Base-by-base conservation (phyloP, 35 echinoderm and acorn worm genomes). In the Strongylocentrotus purpuratus region DNA sequence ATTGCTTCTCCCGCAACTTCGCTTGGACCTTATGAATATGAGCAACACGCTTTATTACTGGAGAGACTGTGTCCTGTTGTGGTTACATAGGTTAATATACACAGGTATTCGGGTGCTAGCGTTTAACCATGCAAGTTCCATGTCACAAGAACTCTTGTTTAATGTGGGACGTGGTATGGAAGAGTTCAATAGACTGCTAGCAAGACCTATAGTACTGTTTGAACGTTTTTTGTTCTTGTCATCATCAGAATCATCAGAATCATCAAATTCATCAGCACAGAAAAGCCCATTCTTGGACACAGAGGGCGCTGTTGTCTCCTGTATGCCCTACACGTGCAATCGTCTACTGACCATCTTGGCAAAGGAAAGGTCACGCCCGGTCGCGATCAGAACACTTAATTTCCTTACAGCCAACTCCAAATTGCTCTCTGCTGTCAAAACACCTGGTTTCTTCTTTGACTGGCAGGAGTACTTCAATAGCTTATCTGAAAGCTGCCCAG, bases 101-200 rank as follows among this genome's bases (percentile, higher is more conserved):
- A 95, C 95, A 18, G 97, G 97, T 5, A 94, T 98, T n/a, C 94
- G 96, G 85, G 96, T 98, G 15, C 96, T 95, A 55, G 95, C 97
- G 10, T 96, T 97, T 70, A 97, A 95, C 61, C 96, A 94, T 55
- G 95, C 96, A 25, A 97, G 96, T 50, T 96, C 96, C 20, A 78
- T 97, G 31, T 94, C 96, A 32, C 96, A 97, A 47, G 97, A 98
- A 46, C 92, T 98, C 48, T 88, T 98, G 28, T 96, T 95, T 93
- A 97, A 88, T 94, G 96, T 98, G n/a, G 97, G 97, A 18, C 95
- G 95, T 11, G 96, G 97, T 11, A 94, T 97, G 17, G 97, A 98
- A 45, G 96, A 98, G 86, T 98, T 96, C 88, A 98, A 98, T 90
- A 95, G 96, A 31, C 91, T 97, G 28, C 94, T 97, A 22, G 94